These are phyloP conservation scores for Ectropis crepuscularia DNA, from an alignment of 2,888 invertebrate species.

Conservation along the genomic window DNA sequence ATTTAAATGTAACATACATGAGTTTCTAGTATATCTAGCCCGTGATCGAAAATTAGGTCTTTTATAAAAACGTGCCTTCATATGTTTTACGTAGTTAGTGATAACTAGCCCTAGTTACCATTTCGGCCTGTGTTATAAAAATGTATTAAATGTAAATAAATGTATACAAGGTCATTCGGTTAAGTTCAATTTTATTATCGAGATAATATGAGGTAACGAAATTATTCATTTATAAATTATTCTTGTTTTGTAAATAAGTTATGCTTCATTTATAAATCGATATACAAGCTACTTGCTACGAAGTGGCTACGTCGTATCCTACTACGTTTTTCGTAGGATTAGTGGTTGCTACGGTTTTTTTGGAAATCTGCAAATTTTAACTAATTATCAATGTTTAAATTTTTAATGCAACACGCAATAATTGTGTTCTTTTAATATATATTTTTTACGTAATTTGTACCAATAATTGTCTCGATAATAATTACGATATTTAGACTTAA, in stretches of 20 bases:
- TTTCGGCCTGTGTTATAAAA: slow-evolving; percentile 66
- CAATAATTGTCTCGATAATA: slow-evolving; percentile 14
- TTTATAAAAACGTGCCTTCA: slow-evolving; percentile 81
- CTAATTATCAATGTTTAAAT: neutral
- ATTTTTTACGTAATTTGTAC: neutral
- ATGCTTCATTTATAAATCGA: neutral
- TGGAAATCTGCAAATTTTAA: neutral
- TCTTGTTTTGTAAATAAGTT: no score
- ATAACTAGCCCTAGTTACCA: slow-evolving; percentile 63
- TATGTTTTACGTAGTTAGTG: slow-evolving; percentile 71
- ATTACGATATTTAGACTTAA: slow-evolving; percentile 21
- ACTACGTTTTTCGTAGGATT: no score
- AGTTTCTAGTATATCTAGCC: slow-evolving; percentile 25
- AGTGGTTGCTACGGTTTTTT: no score
- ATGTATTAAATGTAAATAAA: slow-evolving; percentile 60
- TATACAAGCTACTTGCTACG: no score
- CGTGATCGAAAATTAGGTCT: slow-evolving; percentile 54
- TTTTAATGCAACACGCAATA: no score
- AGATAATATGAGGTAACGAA: slow-evolving; percentile 2
- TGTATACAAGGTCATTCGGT: slow-evolving; percentile 43
- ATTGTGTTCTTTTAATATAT: no score
- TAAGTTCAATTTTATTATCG: slow-evolving; percentile 35
- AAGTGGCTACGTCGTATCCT: no score
- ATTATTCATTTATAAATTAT: neutral
- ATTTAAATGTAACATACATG: slow-evolving; percentile 1